A percentile compares a stretch with the other conserved stretches of the same genome.
These are phyloP conservation scores for Microctenopoma lineatum DNA, from an alignment of 2,797 vertebrate species.

Conservation along the genomic window DNA sequence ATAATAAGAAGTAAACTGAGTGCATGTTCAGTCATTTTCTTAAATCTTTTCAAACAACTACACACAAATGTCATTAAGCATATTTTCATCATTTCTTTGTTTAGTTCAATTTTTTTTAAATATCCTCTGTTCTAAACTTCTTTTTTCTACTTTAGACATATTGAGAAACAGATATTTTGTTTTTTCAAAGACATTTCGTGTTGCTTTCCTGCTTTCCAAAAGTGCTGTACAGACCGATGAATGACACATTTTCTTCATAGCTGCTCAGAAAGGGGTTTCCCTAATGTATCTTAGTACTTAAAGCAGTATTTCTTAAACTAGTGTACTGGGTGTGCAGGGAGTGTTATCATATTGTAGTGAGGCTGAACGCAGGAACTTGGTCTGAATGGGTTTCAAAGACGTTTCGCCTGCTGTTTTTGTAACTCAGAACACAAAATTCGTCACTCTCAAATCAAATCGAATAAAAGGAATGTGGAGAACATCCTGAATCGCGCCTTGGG, in stretches of 20 bases:
- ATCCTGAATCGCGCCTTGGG: constrained; percentile 6
- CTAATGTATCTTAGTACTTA: constrained; percentile 70
- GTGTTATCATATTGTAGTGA: constrained; percentile 32
- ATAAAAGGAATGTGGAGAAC: constrained; percentile 15
- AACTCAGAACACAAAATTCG: background rate
- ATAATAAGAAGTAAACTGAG: constrained; percentile 72
- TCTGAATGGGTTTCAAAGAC: constrained; percentile 24
- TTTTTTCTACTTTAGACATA: constrained; percentile 31
- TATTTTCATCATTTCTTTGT: constrained; percentile 48
- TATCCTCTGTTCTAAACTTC: constrained; percentile 5
- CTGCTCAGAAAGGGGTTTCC: constrained; percentile 68
- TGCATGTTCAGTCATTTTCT: constrained; percentile 85
- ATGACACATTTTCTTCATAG: constrained; percentile 69
- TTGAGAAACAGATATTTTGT: constrained; percentile 18
- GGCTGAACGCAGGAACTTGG: constrained; percentile 16
- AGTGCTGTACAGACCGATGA: constrained; percentile 78
- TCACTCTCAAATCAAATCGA: constrained; percentile 12
- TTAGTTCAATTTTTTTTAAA: constrained; percentile 9
- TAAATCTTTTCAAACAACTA: constrained; percentile 71
- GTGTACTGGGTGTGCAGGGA: constrained; percentile 53
- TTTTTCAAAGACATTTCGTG: constrained; percentile 14
- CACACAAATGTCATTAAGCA: constrained; percentile 50
- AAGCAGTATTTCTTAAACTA: constrained; percentile 58
- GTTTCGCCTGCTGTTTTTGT: constrained; percentile 38
- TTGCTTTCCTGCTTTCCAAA: constrained; percentile 64